Evolutionary conservation across 1,140 invertebrate species (phyloP), one percentile per base, ranked within the genome.

Genomic region (Melitaea cinxia): DNA sequence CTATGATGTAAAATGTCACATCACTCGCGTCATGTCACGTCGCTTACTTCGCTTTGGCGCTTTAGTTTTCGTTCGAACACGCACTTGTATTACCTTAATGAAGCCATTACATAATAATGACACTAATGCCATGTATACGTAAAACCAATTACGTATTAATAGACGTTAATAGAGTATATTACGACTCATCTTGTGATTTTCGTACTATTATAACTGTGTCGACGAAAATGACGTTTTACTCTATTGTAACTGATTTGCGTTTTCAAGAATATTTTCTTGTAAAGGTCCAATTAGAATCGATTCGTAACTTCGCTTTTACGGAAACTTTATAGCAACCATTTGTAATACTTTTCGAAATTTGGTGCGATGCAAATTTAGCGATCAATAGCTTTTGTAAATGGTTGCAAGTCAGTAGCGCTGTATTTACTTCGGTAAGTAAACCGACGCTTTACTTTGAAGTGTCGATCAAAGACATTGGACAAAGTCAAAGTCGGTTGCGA

Each of bases 401-500:
- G 50, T 69, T 55, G 55, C 70, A 66, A 68, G 65, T 49, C 50
- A 59, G 57, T 56, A 21, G 56, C 52, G 53, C 55, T 67, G 60
- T 63, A 64, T 61, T 66, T 65, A 30, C 57, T 63, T 66, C 67
- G 55, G 61, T 57, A 64, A 77, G 75, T 78, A 76, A 83, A 78
- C 75, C 74, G 63, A 71, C 73, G 78, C 75, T 74, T 70, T 70
- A 80, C 77, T 83, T 83, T 81, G 80, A 80, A 85, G 80, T 78
- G 77, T 81, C 77, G 78, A 80, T 85, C 80, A 84, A 85, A 85
- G 82, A 84, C 79, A 75, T 79, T 72, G 78, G 75, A 81, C 79
- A 69, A 63, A 82, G 78, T 80, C 77, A 73, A 79, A 82, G 72
- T 72, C 37, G 70, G 79, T 81, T 81, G 80, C 70, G 76, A 79